Conservation (phyloP, 37 sponge, comb jelly and placozoan species). For the Halichondria panicea region DNA sequence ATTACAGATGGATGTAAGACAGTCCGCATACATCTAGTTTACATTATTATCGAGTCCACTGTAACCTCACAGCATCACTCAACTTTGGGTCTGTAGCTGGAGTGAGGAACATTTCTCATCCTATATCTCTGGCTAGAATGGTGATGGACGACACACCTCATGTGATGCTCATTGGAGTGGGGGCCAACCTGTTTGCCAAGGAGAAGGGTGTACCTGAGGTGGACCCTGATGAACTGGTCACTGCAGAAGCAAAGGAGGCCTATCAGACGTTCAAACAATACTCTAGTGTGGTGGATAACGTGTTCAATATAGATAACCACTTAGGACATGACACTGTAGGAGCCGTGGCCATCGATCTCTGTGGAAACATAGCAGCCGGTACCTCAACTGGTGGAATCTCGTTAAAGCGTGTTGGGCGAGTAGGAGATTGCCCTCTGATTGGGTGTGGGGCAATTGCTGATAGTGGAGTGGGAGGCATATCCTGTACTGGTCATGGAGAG, state of each 20-base stretch:
- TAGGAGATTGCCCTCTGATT: slow-evolving; percentile 78
- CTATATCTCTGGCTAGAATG: slow-evolving; percentile 68
- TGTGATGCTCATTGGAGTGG: slow-evolving; percentile 70
- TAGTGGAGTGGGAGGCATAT: slow-evolving; percentile 60
- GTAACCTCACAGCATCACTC: slow-evolving; percentile 11
- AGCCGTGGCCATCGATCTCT: slow-evolving; percentile 75
- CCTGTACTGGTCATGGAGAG: slow-evolving; percentile 85
- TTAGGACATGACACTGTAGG: slow-evolving; percentile 85
- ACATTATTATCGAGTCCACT: background rate
- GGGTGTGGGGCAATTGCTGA: slow-evolving; percentile 80
- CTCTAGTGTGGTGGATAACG: slow-evolving; percentile 21
- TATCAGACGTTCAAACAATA: slow-evolving; percentile 47
- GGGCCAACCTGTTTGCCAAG: slow-evolving; percentile 77
- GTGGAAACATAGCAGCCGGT: slow-evolving; percentile 78
- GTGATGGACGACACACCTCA: slow-evolving; percentile 86
- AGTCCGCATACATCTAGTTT: too few relatives aligned
- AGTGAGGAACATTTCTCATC: slow-evolving; percentile 71
- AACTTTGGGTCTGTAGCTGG: slow-evolving; percentile 71
- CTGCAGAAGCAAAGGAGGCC: slow-evolving; percentile 1
- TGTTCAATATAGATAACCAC: slow-evolving; percentile 15
- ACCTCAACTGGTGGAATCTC: slow-evolving; percentile 90
- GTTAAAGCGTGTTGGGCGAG: slow-evolving; percentile 66
- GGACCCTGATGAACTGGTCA: slow-evolving; percentile 37
- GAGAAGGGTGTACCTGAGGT: slow-evolving; percentile 59
- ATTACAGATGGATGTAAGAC: slow-evolving; percentile 67